Evolutionary conservation across 2,888 invertebrate species (phyloP).

Genomic region (Xanthostigma xanthostigma): DNA sequence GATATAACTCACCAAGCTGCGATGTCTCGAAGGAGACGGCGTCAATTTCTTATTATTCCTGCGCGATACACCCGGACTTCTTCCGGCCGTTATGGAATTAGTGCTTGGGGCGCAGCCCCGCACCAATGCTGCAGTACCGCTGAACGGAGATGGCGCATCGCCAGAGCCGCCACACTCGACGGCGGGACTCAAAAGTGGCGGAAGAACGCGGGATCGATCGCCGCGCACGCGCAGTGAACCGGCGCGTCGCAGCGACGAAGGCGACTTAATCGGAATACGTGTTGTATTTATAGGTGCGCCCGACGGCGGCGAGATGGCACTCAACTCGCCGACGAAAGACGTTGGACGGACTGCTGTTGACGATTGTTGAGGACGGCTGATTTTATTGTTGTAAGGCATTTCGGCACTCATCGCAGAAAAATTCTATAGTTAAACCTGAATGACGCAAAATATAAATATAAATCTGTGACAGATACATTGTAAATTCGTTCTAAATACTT

Average conservation of each 20-base stretch:
- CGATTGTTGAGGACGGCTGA: no score
- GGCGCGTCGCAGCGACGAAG: slow-evolving; percentile 39
- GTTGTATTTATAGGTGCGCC: neutral
- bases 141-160: slow-evolving; percentile 6
- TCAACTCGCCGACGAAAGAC: no score
- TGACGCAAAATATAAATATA: no score
- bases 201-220: slow-evolving; percentile 26
- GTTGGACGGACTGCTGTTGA: no score
- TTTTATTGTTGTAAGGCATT: slow-evolving; percentile 6
- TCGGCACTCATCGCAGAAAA: slow-evolving; percentile 12
- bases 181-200: slow-evolving; percentile 4
- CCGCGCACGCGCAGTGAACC: slow-evolving; percentile 54
- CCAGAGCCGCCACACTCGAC: slow-evolving; percentile 8
- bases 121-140: neutral
- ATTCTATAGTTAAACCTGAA: no score
- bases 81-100: slow-evolving; percentile 24
- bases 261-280: slow-evolving; percentile 12
- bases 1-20: slow-evolving; percentile 37
- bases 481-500: no score
- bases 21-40: slow-evolving; percentile 34
- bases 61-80: slow-evolving; percentile 14
- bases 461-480: no score
- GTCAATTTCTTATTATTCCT: slow-evolving; percentile 14
- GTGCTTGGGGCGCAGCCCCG: slow-evolving; percentile 10
- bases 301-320: no score